Percentiles rank a stretch among this genome's conserved stretches.
Evolutionary conservation across 2,797 vertebrate species (phyloP).

Genomic region (Lagodon rhomboides): DNA sequence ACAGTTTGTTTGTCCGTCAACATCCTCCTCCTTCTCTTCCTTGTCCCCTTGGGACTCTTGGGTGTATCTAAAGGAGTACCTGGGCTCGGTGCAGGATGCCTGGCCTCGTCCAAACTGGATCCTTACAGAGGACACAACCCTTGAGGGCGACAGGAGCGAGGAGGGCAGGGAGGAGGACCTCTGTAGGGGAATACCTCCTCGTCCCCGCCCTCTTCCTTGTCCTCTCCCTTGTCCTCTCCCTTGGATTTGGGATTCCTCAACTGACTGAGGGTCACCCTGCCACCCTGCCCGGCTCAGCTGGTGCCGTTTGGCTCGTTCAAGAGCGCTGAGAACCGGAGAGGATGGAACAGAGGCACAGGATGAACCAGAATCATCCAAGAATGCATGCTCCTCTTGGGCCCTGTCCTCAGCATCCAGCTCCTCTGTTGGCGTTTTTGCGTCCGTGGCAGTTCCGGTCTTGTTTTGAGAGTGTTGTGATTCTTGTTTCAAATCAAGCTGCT

Average conservation of each 20-base stretch:
- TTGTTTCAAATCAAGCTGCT: conserved; percentile 54
- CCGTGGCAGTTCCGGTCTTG: conserved; percentile 7
- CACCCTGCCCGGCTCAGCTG: conserved; percentile 11
- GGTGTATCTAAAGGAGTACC: conserved; percentile 90
- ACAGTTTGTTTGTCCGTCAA: conserved; percentile 67
- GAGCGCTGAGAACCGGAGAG: conserved; percentile 63
- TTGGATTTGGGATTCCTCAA: conserved; percentile 52
- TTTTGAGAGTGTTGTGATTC: conserved; percentile 25
- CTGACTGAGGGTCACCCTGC: conserved; percentile 74
- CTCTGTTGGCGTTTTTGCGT: conserved; percentile 14
- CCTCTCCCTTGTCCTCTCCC: conserved; percentile 76
- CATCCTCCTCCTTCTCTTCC: conserved; percentile 69
- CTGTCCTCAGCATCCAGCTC: neutral
- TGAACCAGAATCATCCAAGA: conserved; percentile 34
- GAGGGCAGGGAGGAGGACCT: conserved; percentile 93
- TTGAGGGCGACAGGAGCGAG: conserved; percentile 87
- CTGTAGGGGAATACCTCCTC: conserved; percentile 78
- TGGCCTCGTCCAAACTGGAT: conserved; percentile 90
- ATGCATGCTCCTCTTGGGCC: neutral
- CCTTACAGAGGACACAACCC: conserved; percentile 93
- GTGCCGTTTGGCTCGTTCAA: conserved; percentile 60
- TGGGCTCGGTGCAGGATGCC: conserved; percentile 86
- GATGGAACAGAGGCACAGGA: neutral
- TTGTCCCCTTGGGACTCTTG: conserved; percentile 48
- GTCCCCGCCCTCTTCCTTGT: conserved; percentile 56